A percentile compares a stretch with the other conserved stretches of the same genome.
Conservation (phyloP, 2,113 vertebrate species). For the Cyphomyrus discorhynchus region DNA sequence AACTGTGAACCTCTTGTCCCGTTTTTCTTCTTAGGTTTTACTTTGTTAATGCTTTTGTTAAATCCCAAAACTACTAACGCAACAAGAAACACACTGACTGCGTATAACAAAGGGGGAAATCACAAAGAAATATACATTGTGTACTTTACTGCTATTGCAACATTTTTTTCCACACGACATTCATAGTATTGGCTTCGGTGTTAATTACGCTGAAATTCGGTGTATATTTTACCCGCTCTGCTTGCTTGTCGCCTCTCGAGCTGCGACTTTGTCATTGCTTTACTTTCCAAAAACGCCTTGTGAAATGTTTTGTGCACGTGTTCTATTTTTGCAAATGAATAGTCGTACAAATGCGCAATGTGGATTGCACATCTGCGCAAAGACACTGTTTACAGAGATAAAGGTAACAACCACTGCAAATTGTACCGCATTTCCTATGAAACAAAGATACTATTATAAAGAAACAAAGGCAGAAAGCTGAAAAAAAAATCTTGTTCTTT, state of each 20-base stretch:
- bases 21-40: background rate
- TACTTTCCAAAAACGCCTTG: background rate
- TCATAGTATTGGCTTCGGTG: background rate
- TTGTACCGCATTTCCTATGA: background rate
- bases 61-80: background rate
- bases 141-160: background rate
- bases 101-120: background rate
- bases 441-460: background rate
- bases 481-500: background rate
- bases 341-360: background rate
- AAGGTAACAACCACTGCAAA: background rate
- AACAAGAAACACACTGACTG: background rate
- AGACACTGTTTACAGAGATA: background rate
- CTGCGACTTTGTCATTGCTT: background rate
- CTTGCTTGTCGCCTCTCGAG: background rate
- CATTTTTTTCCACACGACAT: background rate
- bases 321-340: background rate
- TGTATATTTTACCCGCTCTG: background rate
- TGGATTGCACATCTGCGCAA: background rate
- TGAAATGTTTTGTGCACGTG: background rate
- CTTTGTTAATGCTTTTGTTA: background rate
- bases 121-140: background rate
- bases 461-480: background rate
- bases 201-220: background rate
- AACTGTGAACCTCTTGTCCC: background rate